Evolutionary conservation across 2,797 vertebrate genomes (phyloP), one percentile per base, ranked within the genome.

Genomic region (Prionace glauca): DNA sequence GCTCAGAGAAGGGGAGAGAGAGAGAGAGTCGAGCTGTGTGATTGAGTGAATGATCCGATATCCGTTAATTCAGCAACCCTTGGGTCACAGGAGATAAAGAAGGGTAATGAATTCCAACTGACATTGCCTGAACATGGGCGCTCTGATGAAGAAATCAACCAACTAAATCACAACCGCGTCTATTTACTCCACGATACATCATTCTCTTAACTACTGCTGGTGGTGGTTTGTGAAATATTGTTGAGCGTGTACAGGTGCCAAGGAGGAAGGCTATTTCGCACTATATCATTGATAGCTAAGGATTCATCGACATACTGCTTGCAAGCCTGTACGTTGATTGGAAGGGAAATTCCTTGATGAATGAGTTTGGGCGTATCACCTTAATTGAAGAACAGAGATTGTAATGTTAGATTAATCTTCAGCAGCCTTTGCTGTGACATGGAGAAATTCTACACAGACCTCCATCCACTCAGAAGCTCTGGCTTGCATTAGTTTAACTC

Each of bases 351-450:
- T 41, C 3, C 65, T 20, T 92, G 90, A 92, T 92, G 20, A 69
- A 92, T 41, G 90, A 22, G n/a, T 3, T 3, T 20, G 90, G 90
- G 90, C 18, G n/a, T 92, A 41, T 69, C 9, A 3, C 18, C 36
- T 41, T 45, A 92, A 92, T 92, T 69, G 90, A 92, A 91, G n/a
- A 92, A 41, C 62, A 92, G n/a, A 92, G 62, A 41, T 45, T 69
- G n/a, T 69, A 69, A 92, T 92, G 90, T 69, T 26, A 41, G n/a
- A 92, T 69, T 69, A 92, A 92, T 69, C 90, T 92, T 41, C 9
- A 67, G 7, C 62, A 12, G 65, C 18, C 36, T 69, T 92, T n/a
- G 3, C n/a, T 11, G 65, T 92, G 18, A 92, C 9, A 41, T 41
- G 26, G n/a, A 92, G 90, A 22, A 41, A 69, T 92, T 60, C 12